Evolutionary conservation across 2,797 vertebrate species (phyloP).

Genomic region (Ctenosaura bakeri): DNA sequence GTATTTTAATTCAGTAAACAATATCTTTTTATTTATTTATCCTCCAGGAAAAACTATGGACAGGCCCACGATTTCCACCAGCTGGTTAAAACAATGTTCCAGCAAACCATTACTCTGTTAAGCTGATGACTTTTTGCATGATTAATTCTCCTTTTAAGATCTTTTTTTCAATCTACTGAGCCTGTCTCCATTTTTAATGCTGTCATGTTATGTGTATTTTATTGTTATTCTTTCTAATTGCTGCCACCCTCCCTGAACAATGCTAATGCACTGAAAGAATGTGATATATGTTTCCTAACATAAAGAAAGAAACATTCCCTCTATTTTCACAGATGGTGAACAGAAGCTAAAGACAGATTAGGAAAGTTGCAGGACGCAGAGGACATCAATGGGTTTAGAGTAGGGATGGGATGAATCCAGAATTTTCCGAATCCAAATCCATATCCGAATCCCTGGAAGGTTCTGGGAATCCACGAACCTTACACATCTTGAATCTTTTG

Average conservation of each 20-base stretch:
- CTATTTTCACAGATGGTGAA: neutral
- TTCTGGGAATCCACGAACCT: too few relatives aligned
- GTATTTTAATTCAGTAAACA: neutral
- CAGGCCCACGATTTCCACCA: neutral
- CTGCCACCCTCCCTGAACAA: neutral
- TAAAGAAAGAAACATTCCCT: neutral
- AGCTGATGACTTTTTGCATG: neutral
- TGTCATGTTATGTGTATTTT: neutral
- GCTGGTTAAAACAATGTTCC: neutral
- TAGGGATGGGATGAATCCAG: too few relatives aligned
- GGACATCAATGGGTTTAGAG: neutral
- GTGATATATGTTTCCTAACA: neutral
- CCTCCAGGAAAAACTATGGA: neutral
- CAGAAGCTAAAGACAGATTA: neutral
- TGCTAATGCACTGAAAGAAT: neutral
- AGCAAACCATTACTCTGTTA: neutral
- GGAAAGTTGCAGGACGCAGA: neutral
- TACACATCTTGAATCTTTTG: too few relatives aligned
- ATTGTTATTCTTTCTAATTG: conserved; percentile 1
- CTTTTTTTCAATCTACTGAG: neutral
- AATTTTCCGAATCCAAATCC: too few relatives aligned
- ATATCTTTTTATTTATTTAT: neutral
- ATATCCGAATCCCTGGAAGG: too few relatives aligned
- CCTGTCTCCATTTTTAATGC: neutral
- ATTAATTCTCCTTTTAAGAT: neutral